Conservation (phyloP, 1,140 invertebrate genomes). For the Platyura marginata region DNA sequence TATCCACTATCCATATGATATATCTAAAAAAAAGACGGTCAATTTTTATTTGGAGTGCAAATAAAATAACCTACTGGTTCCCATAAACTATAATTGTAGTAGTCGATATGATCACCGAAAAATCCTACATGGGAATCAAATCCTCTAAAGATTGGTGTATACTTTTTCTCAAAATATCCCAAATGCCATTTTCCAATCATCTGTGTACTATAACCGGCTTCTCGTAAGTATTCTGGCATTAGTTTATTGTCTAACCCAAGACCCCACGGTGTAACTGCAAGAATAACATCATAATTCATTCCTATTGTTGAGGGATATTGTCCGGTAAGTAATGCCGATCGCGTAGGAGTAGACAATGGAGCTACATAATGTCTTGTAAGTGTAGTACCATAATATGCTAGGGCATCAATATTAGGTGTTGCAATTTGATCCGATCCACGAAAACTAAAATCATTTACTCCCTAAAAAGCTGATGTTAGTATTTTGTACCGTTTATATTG, state of each 20-base stretch:
- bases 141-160: too few species aligned
- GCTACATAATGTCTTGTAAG: slow-evolving; percentile 69
- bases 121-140: too few species aligned
- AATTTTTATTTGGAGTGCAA: neutral
- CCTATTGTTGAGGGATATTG: slow-evolving; percentile 53
- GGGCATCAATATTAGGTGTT: slow-evolving; percentile 76
- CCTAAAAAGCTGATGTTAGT: slow-evolving; percentile 30
- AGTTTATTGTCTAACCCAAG: slow-evolving; percentile 49
- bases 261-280: slow-evolving; percentile 50
- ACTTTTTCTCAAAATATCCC: too few species aligned
- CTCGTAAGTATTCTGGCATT: slow-evolving; percentile 54
- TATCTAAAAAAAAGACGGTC: too few species aligned
- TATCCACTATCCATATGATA: neutral
- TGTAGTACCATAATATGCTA: slow-evolving; percentile 60
- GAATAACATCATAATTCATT: slow-evolving; percentile 59
- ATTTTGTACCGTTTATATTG: neutral
- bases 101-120: slow-evolving; percentile 65
- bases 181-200: slow-evolving; percentile 92
- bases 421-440: slow-evolving; percentile 81
- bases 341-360: slow-evolving; percentile 58
- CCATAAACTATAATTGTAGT: slow-evolving; percentile 48
- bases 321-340: slow-evolving; percentile 60
- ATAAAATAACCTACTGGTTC: slow-evolving; percentile 25
- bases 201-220: slow-evolving; percentile 81
- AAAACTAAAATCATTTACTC: slow-evolving; percentile 86